Evolutionary conservation across 2,888 invertebrate genomes (phyloP), one percentile per base, ranked within the genome.

Genomic region (Seira ritae): DNA sequence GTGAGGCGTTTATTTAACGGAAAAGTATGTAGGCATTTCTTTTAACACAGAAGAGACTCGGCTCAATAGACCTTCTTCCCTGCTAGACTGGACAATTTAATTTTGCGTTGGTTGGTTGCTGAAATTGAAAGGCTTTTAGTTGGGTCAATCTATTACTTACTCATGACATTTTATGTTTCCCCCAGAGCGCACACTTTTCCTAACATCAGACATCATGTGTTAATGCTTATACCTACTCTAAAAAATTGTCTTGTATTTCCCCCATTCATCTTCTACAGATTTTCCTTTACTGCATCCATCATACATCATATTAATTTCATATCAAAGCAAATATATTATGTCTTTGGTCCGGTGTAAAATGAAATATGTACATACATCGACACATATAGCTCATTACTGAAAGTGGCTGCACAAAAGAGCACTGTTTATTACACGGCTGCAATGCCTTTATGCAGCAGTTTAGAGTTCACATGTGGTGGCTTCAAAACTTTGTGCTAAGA

Each of bases 51-150:
- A 66, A 19, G 24, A 62, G 66, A 66, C 15, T 66, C 10, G 66
- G 17, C 15, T 50, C 15, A n/a, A 8, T 50, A 15, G 66, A 37
- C 46, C 15, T 65, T 23, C 65, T 69, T 76, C 67, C 67, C 15
- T 15, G 50, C 65, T 46, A 50, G 37, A 22, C 46, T 72, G 74
- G 69, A 74, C 76, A 84, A 88, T 87, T 88, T 87, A 86, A 88
- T 87, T 88, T 88, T 86, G 84, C 73, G 74, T 72, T 80, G 37
- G 80, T 80, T 50, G 50, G 50, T 50, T 50, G 17, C 6, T n/a
- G 50, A 84, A 87, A 87, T 85, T 87, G 87, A 87, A 88, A 88
- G 84, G 87, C 87, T 88, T 88, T 88, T 87, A 88, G 88, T 73
- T 67, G 79, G 87, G 87, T 85, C 86, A 88, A 85, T 86, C 88